Percentiles rank a stretch among this genome's conserved stretches.
phyloP scores from a whole-genome alignment of 2,113 vertebrate genomes.

The Atherinomorus stipes region DNA sequence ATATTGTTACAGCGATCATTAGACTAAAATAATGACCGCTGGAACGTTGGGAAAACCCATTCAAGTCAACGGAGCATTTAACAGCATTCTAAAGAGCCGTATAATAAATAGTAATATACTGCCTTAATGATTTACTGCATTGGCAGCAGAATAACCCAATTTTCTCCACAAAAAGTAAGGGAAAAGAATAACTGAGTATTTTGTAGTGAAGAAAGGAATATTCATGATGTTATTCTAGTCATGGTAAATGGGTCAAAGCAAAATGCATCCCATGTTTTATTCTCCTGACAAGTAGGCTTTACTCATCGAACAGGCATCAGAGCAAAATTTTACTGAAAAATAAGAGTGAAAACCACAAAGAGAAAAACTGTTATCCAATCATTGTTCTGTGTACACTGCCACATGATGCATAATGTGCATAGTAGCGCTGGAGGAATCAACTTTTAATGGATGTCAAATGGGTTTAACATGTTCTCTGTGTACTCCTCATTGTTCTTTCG shows the following conservation, averaged over 20 bases:
- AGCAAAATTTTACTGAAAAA: conserved; percentile 67
- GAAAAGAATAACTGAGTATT: conserved; percentile 37
- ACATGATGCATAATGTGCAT: conserved; percentile 79
- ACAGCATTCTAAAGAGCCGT: too few species aligned
- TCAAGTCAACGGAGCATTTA: too few species aligned
- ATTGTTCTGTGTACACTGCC: conserved; percentile 84
- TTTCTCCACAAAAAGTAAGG: conserved; percentile 35
- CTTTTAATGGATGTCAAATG: conserved; percentile 76
- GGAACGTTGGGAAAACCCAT: too few species aligned
- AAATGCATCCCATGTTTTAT: conserved; percentile 62
- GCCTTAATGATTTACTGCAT: too few species aligned
- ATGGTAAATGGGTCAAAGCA: conserved; percentile 62
- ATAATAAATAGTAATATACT: too few species aligned
- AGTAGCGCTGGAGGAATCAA: conserved; percentile 81
- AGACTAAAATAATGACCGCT: too few species aligned
- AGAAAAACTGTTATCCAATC: conserved; percentile 73
- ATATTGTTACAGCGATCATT: too few species aligned
- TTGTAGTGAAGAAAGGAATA: conserved; percentile 57
- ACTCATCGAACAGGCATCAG: conserved; percentile 73
- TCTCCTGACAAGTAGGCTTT: conserved; percentile 71
- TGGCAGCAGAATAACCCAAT: too few species aligned
- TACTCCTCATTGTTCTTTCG: conserved; percentile 68
- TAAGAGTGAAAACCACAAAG: conserved; percentile 59
- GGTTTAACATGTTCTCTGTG: conserved; percentile 76
- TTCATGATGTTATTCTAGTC: conserved; percentile 61